These are phyloP conservation scores for Drosophila bunnanda DNA, from an alignment of 2,888 invertebrate species.

Conservation along the genomic window DNA sequence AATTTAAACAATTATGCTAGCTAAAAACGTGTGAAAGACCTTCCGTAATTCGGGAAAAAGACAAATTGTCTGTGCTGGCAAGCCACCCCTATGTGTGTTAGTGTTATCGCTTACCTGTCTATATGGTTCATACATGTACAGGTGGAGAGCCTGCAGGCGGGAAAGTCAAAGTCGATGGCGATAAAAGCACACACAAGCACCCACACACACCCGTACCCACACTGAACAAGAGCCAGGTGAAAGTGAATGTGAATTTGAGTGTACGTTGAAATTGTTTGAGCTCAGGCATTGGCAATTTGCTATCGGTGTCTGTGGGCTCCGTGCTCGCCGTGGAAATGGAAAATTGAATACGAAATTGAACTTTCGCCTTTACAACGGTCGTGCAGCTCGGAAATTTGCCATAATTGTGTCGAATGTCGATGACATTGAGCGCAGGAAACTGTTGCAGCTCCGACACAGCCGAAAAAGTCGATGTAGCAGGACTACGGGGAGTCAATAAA, in stretches of 20 bases:
- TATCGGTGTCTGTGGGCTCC: slow-evolving; percentile 18
- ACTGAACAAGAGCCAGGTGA: slow-evolving; percentile 1
- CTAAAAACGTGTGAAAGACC: background rate
- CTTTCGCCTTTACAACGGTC: slow-evolving; percentile 52
- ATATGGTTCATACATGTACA: slow-evolving; percentile 20
- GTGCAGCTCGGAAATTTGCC: slow-evolving; percentile 61
- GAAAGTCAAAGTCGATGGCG: slow-evolving; percentile 58
- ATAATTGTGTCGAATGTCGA: slow-evolving; percentile 73
- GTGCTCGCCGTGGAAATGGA: slow-evolving; percentile 63
- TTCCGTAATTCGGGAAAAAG: background rate
- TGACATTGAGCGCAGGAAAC: slow-evolving; percentile 73
- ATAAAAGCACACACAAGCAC: slow-evolving; percentile 60
- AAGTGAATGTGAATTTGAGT: slow-evolving; percentile 14
- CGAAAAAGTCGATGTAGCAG: background rate
- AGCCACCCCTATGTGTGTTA: slow-evolving; percentile 14
- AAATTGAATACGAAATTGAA: slow-evolving; percentile 80
- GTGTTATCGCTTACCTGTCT: slow-evolving; percentile 68
- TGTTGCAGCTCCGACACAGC: slow-evolving; percentile 46
- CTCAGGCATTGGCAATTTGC: slow-evolving; percentile 38
- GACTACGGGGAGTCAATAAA: slow-evolving; percentile 1
- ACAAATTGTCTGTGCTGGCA: background rate
- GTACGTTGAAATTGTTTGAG: slow-evolving; percentile 45
- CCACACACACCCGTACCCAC: background rate
- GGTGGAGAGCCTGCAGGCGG: slow-evolving; percentile 30
- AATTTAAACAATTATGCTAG: background rate